A percentile compares a stretch with the other conserved stretches of the same genome.
Conservation (phyloP, 2,113 vertebrate species). For the Ranitomeya variabilis region DNA sequence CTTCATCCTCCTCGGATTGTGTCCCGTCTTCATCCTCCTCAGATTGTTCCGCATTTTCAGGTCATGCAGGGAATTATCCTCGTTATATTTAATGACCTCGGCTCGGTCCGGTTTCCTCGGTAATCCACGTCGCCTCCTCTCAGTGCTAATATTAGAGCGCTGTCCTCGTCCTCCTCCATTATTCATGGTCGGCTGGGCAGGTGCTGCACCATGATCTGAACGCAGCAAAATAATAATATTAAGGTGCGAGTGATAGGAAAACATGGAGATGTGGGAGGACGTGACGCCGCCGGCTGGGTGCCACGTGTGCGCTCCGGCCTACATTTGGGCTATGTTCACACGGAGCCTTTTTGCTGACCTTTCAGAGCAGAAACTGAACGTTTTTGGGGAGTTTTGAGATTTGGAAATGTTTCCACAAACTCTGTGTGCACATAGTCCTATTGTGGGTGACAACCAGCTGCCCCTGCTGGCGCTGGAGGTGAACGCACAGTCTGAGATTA, state of each 20-base stretch:
- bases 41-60: neutral
- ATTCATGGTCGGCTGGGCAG: slow-evolving; percentile 2
- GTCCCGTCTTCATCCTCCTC: neutral
- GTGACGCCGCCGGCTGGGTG: neutral
- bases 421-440: no score
- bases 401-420: no score
- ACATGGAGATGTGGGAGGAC: neutral
- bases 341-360: no score
- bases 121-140: neutral
- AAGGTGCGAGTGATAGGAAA: neutral
- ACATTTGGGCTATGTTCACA: no score
- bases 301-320: neutral
- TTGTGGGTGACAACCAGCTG: no score
- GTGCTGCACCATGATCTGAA: neutral
- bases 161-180: slow-evolving; percentile 1
- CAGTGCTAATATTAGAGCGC: slow-evolving; percentile 17
- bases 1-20: neutral
- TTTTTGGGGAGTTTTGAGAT: no score
- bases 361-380: no score
- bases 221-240: neutral
- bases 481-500: no score
- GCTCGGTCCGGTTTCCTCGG: neutral
- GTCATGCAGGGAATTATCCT: no score
- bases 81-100: neutral
- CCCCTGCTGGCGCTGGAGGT: no score